Evolutionary conservation across 1,140 invertebrate species (phyloP).

Genomic region (Geopemphigus sp.): DNA sequence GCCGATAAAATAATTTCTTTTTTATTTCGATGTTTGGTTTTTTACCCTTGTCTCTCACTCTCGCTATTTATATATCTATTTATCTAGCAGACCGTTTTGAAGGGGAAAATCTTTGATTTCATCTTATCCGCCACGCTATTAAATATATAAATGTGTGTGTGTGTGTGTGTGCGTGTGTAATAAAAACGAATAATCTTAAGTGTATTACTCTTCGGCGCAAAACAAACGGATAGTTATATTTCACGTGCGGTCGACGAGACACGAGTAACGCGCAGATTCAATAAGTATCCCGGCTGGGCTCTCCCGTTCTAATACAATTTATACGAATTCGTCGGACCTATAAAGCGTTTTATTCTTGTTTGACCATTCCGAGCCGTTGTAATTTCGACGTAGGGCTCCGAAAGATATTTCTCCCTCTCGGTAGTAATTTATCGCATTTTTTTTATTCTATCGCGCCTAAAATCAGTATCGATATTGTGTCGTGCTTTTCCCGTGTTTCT

Average conservation of each 20-base stretch:
- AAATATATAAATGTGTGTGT: no score
- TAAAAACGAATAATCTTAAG: constrained; percentile 25
- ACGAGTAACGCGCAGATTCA: background rate
- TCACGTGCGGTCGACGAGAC: background rate
- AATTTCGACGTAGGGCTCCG: background rate
- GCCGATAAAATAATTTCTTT: background rate
- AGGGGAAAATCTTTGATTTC: background rate
- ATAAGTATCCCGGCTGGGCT: no score
- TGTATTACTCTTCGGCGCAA: background rate
- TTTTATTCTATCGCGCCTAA: background rate
- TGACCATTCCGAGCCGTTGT: background rate
- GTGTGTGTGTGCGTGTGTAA: no score
- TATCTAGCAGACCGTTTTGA: no score
- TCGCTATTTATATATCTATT: no score
- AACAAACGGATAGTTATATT: constrained; percentile 1
- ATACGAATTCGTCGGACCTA: background rate
- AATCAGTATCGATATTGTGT: background rate
- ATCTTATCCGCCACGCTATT: background rate
- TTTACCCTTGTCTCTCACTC: background rate
- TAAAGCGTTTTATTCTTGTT: background rate
- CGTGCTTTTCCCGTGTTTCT: background rate
- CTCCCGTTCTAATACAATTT: background rate
- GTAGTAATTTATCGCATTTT: background rate
- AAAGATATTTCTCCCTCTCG: background rate
- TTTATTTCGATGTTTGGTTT: constrained; percentile 1